Evolutionary conservation across 2,888 invertebrate genomes (phyloP).

Genomic region (Plebejus anna): DNA sequence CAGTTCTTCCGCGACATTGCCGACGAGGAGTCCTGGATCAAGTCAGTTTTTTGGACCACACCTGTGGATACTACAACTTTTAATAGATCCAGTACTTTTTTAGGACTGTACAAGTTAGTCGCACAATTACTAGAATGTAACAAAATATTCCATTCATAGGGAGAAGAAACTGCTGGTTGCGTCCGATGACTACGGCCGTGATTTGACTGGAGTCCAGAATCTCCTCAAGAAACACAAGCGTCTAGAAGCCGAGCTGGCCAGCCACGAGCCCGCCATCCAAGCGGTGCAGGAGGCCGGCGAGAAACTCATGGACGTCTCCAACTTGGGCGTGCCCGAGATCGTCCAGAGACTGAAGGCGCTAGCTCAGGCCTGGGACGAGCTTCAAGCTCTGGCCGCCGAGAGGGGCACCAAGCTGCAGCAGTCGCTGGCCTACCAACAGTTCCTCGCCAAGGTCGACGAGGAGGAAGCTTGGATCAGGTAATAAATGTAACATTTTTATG

Average conservation of each 20-base stretch:
- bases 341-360: constrained; percentile 90
- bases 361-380: constrained; percentile 93
- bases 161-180: constrained; percentile 98
- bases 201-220: constrained; percentile 98
- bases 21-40: constrained; percentile 99
- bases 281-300: constrained; percentile 88
- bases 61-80: neutral
- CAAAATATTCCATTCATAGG: constrained; percentile 56
- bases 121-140: neutral
- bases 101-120: neutral
- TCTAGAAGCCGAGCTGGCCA: constrained; percentile 97
- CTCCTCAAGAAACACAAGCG: constrained; percentile 99
- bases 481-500: neutral
- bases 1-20: constrained; percentile 99
- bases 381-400: constrained; percentile 91
- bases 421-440: constrained; percentile 98
- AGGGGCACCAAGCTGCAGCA: constrained; percentile 97
- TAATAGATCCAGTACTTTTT: neutral
- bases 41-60: constrained; percentile 69
- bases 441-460: constrained; percentile 97
- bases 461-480: constrained; percentile 98
- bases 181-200: constrained; percentile 98
- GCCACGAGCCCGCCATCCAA: constrained; percentile 98
- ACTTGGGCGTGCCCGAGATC: constrained; percentile 94
- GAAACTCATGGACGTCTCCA: constrained; percentile 96